phyloP scores from a whole-genome alignment of 2,113 vertebrate genomes.

The Mormoops blainvillei region DNA sequence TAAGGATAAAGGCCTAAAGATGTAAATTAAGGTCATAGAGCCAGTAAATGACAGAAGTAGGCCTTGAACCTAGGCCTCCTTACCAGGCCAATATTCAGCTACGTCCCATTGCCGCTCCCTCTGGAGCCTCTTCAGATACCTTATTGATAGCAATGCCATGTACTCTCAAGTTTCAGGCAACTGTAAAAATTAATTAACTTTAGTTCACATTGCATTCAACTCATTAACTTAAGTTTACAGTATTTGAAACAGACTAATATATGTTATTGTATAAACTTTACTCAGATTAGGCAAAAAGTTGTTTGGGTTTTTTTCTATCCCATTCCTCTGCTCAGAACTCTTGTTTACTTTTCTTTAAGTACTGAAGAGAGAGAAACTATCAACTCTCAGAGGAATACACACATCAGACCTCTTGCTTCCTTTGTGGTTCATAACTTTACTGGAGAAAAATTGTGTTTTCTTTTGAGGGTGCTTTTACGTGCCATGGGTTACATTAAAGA shows the following conservation, averaged over 20 bases:
- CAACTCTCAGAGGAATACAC: not conserved
- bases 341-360: conserved; percentile 6
- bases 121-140: not conserved
- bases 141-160: not conserved
- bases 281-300: not conserved
- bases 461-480: not conserved
- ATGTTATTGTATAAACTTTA: not conserved
- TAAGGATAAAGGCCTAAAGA: not conserved
- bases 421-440: not conserved
- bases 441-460: not conserved
- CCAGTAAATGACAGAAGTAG: not conserved
- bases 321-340: not conserved
- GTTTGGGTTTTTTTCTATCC: not conserved
- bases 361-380: not conserved
- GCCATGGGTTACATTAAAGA: not conserved
- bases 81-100: not conserved
- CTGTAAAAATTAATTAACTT: not conserved
- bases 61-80: not conserved
- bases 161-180: not conserved
- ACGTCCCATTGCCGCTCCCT: not conserved
- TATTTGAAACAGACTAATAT: not conserved
- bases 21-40: not conserved
- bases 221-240: not conserved
- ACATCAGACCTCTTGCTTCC: not conserved
- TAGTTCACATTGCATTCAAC: not conserved